A percentile compares a stretch with the other conserved stretches of the same genome.
Conservation (phyloP, 2,113 vertebrate genomes). For the Daboia siamensis region DNA sequence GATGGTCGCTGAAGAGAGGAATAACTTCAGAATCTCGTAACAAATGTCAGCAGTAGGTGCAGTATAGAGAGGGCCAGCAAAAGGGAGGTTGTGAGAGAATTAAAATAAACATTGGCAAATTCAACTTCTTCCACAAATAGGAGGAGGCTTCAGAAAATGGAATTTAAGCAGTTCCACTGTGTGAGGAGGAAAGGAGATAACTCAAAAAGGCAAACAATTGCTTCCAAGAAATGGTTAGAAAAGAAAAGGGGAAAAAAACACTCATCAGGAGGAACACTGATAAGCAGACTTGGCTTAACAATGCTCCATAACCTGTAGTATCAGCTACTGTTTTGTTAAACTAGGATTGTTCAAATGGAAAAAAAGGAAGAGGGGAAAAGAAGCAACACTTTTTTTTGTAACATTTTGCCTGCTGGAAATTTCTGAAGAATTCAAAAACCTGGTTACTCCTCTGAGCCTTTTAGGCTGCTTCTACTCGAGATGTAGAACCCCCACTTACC, state of each 20-base stretch:
- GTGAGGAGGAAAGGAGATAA: background rate
- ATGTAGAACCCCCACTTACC: too few relatives aligned
- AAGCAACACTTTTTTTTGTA: background rate
- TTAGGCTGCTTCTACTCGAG: background rate
- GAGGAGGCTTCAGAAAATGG: background rate
- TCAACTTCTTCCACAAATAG: background rate
- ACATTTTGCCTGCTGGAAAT: background rate
- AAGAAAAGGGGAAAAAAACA: background rate
- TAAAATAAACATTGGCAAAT: conserved; percentile 6
- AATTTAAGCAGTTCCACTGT: conserved; percentile 2
- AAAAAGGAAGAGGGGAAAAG: background rate
- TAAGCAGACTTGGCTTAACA: background rate
- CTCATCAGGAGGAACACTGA: background rate
- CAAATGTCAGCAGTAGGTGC: background rate
- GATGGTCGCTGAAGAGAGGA: background rate
- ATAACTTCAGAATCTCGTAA: background rate
- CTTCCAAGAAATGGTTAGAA: conserved; percentile 2
- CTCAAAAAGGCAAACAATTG: conserved; percentile 2
- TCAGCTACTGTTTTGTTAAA: background rate
- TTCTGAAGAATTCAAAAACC: background rate
- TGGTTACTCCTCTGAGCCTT: background rate
- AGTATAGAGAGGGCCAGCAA: background rate
- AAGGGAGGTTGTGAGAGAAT: background rate
- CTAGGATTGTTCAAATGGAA: background rate
- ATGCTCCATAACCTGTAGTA: background rate